These are phyloP conservation scores for Cheumatopsyche charites DNA, from an alignment of 1,140 invertebrate species.

Conservation along the genomic window DNA sequence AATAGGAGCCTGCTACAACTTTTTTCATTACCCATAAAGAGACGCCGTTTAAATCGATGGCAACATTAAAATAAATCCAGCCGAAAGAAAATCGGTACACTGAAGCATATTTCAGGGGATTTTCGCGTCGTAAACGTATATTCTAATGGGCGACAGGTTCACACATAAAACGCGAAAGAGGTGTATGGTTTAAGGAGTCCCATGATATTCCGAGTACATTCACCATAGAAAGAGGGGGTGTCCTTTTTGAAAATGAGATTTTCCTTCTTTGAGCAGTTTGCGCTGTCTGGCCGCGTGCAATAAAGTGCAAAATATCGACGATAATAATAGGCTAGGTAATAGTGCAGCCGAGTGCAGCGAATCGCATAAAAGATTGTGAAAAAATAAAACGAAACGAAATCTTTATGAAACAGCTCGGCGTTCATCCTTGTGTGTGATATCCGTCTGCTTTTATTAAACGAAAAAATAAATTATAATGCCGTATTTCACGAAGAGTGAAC, in stretches of 20 bases:
- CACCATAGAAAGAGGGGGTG: neutral
- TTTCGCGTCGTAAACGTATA: conserved; percentile 15
- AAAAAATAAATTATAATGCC: too few relatives aligned
- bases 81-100: neutral
- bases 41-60: too few relatives aligned
- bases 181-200: neutral
- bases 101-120: conserved; percentile 6
- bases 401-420: neutral
- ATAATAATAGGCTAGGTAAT: neutral
- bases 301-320: conserved; percentile 23
- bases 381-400: neutral
- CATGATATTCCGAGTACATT: neutral
- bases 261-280: conserved; percentile 4
- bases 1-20: too few relatives aligned
- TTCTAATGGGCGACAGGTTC: conserved; percentile 12
- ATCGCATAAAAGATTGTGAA: conserved; percentile 5
- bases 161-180: conserved; percentile 13
- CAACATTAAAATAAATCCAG: too few relatives aligned
- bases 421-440: neutral
- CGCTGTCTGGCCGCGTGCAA: conserved; percentile 1
- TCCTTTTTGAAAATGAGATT: conserved; percentile 26
- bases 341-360: neutral
- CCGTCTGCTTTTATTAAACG: too few relatives aligned
- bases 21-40: too few relatives aligned
- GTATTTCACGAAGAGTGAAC: neutral